A percentile compares a stretch with the other conserved stretches of the same genome.
These are phyloP conservation scores for Aspidapion aeneum DNA, from an alignment of 2,888 invertebrate genomes.

Conservation along the genomic window DNA sequence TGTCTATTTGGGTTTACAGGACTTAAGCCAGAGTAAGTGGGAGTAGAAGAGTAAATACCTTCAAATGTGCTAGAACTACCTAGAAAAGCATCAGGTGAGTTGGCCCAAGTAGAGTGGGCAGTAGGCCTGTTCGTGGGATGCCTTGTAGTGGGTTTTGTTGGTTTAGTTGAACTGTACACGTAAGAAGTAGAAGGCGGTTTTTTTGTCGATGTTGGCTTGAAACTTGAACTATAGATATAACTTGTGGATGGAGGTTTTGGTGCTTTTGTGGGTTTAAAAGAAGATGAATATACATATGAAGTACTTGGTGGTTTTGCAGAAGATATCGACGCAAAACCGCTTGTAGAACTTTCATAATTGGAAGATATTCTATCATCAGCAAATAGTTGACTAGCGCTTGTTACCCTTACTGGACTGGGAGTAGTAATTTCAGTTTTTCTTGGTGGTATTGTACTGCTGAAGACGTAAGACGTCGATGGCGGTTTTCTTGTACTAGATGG, in stretches of 20 bases:
- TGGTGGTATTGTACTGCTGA: conserved; percentile 45
- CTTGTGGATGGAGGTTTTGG: conserved; percentile 37
- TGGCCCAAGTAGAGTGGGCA: conserved; percentile 19
- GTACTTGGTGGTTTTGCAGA: conserved; percentile 10
- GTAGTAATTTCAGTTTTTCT: conserved; percentile 35
- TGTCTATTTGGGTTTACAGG: not conserved
- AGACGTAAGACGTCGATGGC: conserved; percentile 50
- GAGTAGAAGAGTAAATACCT: conserved; percentile 13
- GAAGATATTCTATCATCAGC: conserved; percentile 21
- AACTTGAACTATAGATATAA: conserved; percentile 28
- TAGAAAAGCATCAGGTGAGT: conserved; percentile 19
- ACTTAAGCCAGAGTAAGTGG: conserved; percentile 3
- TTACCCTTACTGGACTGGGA: conserved; percentile 41
- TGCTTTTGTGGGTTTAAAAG: conserved; percentile 35
- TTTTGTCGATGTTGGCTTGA: conserved; percentile 41
- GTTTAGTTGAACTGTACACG: conserved; percentile 36
- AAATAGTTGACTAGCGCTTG: conserved; percentile 7
- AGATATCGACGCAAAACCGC: conserved; percentile 3
- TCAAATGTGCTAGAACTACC: conserved; percentile 9
- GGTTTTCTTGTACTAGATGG: conserved; percentile 48
- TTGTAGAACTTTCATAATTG: conserved; percentile 6
- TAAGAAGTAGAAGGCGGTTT: conserved; percentile 49
- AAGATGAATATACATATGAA: conserved; percentile 13
- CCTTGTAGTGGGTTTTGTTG: conserved; percentile 3
- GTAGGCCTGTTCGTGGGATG: conserved; percentile 15